Base-by-base conservation (phyloP, 2,888 invertebrate species). In the Limnephilus auricula region DNA sequence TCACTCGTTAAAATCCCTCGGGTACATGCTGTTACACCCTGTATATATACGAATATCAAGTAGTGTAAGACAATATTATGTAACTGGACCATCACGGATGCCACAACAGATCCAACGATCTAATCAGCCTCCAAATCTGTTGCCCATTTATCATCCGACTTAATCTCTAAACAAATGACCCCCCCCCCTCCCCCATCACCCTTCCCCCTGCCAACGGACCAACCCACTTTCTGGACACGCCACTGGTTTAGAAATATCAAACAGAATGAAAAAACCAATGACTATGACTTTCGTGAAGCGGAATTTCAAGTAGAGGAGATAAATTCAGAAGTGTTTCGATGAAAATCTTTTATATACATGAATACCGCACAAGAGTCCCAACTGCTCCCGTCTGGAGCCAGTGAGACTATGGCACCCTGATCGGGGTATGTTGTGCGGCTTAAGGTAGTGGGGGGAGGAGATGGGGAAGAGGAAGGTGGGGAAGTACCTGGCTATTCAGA, bases 161-260 rank as follows among this genome's bases (percentile, higher is more conserved):
- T 86, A 40, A 86, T 86, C 86, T 45, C n/a, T 30, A 86, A 86
- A 86, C 86, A 86, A 86, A 86, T 32, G 82, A 34, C 82, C 25
- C 2, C 2, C 34, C 32, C 82, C 34, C 32, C 80, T 15, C 31
- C 31, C 12, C 31, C 13, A 18, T 4, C 65, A 18, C 15, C 65
- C 18, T 9, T 0, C 25, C 65, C 25, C 9, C 45, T 2, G 15
- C 45, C 45, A 3, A 9, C 9, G n/a, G 65, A 5, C 65, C 9
- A 6, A 25, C 1, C 65, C 25, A 2, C 25, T n/a, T 65, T 65
- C 65, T 65, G 65, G 65, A 65, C 65, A 65, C 65, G 65, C 65
- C 65, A 65, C 65, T 65, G 65, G 65, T 65, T 65, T 65, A 65
- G 65, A 65, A 65, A 65, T 65, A n/a, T 65, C 65, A 65, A 65